Conservation (phyloP, 2,797 vertebrate genomes). For the Chelon auratus region DNA sequence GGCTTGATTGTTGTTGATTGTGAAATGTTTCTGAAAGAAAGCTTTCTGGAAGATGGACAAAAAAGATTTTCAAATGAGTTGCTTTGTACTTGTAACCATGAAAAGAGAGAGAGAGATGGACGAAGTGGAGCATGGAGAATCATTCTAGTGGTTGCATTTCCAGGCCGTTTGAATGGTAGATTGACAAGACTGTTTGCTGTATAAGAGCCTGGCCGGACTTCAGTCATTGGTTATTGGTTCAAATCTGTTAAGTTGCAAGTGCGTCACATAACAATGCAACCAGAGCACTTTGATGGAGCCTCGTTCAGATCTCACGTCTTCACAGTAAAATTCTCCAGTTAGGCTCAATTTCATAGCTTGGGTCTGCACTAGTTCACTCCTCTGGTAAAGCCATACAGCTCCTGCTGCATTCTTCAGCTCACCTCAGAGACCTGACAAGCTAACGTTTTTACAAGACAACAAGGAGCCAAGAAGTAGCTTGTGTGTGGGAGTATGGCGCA, state of each 20-base stretch:
- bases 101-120: conserved; percentile 36
- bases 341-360: not conserved
- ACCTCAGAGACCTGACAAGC: conserved; percentile 69
- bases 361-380: not conserved
- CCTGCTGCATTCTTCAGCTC: conserved; percentile 65
- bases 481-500: conserved; percentile 62
- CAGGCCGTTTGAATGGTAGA: conserved; percentile 23
- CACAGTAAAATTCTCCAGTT: conserved; percentile 27
- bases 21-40: conserved; percentile 33
- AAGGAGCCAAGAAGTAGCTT: conserved; percentile 45
- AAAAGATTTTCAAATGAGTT: conserved; percentile 32
- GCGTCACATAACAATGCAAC: conserved; percentile 47
- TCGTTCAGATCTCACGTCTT: conserved; percentile 43
- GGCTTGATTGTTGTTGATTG: conserved; percentile 31
- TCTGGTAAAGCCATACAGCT: conserved; percentile 80
- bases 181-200: conserved; percentile 5
- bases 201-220: conserved; percentile 19
- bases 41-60: not conserved
- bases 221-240: conserved; percentile 25
- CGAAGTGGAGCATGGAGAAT: conserved; percentile 14
- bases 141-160: conserved; percentile 22
- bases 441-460: conserved; percentile 79
- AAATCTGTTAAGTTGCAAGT: conserved; percentile 22
- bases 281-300: conserved; percentile 24
- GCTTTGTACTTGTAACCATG: conserved; percentile 47